Base-by-base conservation (phyloP, 92 coral and sea anemone genomes). In the Ricordea florida region DNA sequence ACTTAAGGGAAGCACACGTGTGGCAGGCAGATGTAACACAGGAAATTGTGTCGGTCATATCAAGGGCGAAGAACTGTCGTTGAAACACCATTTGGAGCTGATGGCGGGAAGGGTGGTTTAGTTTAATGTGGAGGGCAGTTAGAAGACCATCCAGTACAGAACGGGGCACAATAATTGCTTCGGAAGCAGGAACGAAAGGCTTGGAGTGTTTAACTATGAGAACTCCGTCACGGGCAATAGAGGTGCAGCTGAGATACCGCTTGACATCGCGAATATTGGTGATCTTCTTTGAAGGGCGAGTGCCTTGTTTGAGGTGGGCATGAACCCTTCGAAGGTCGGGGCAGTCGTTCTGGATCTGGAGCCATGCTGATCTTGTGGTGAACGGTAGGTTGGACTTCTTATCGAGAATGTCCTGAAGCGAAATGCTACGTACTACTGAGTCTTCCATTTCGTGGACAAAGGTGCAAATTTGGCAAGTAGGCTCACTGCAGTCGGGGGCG, bases 401-500 rank as follows among this genome's bases (percentile, higher is more conserved):
- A 41, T 52, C 15, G 42, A 67, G 25, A 57, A 85, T 47, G 16
- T 85, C 87, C 16, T 85, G 69, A 10, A 85, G 44, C 1, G 88
- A 85, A 23, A 59, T 35, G 37, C n/a, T 43, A 3, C 74, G 79
- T 17, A 86, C 81, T 10, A 75, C 85, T 5, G 89, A 76, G 28
- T 70, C 78, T 65, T 72, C 84, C 6, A 50, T 66, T 36, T 65
- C 34, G 15, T 66, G 9, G 56, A 66, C 37, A 45, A 81, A 86
- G 41, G 69, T 4, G 83, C 87, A 72, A 10, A 81, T 55, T 24
- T 81, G 91, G 57, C 88, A 81, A 13, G 24, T 17, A 27, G 76
- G 76, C 10, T 72, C 83, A 3, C 16, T 43, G 45, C 87, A 86
- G 14, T 73, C 77, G 0, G 89, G 89, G 14, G 93, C 82, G 62